Conservation (phyloP, 1,140 invertebrate species). For the Hypothenemus hampei region DNA sequence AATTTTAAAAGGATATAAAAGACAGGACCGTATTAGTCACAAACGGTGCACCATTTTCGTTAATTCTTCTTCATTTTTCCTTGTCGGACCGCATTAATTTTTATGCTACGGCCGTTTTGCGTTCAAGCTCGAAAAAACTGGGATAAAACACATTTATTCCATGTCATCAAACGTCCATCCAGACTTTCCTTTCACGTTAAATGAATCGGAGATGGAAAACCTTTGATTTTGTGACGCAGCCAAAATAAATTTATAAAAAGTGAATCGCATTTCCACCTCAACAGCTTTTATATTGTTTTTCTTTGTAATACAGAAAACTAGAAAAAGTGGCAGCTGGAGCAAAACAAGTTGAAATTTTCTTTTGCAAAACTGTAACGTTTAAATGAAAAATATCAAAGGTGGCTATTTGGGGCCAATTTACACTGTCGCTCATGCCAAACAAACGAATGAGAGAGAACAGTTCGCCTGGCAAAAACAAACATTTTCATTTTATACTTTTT, state of each 20-base stretch:
- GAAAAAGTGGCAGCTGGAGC: background rate
- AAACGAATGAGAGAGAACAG: background rate
- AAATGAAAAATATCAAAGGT: background rate
- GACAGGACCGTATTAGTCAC: too few relatives aligned
- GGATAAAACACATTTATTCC: conserved; percentile 23
- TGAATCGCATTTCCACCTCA: conserved; percentile 7
- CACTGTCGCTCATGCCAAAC: background rate
- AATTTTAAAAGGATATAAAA: too few relatives aligned
- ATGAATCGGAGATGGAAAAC: conserved; percentile 20
- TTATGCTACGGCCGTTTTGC: conserved; percentile 1
- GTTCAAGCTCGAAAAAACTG: conserved; percentile 7
- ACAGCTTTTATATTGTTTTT: conserved; percentile 17
- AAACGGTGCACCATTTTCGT: background rate
- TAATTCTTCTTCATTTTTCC: conserved; percentile 16
- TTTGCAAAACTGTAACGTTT: background rate
- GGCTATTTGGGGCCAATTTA: background rate
- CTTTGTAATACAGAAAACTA: too few relatives aligned
- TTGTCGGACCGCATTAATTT: conserved; percentile 23
- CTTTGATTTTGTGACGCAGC: conserved; percentile 14
- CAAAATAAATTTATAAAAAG: conserved; percentile 22
- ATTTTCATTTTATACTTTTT: background rate
- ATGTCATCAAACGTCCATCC: conserved; percentile 22
- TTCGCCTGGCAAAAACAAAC: background rate
- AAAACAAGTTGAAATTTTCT: conserved; percentile 8
- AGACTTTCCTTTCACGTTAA: conserved; percentile 22